Evolutionary conservation across 2,888 invertebrate species (phyloP), one percentile per base, ranked within the genome.

Genomic region (Orgyia antiqua): DNA sequence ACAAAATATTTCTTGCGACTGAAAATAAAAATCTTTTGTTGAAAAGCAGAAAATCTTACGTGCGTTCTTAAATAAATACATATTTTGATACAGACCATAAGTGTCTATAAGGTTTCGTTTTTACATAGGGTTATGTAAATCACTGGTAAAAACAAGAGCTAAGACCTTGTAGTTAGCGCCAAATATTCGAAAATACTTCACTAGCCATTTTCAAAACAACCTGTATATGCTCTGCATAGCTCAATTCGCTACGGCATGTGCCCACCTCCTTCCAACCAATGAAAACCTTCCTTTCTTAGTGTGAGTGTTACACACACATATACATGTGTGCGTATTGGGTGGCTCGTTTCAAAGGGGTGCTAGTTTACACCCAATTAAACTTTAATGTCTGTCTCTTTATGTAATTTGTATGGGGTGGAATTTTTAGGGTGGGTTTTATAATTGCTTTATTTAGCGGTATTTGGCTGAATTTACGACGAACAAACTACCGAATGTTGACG

Each of bases 171-270:
- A n/a, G n/a, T n/a, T n/a, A n/a, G n/a, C n/a, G n/a, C n/a, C n/a
- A n/a, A n/a, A n/a, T n/a, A n/a, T n/a, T n/a, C n/a, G n/a, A n/a
- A n/a, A n/a, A n/a, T n/a, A n/a, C n/a, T n/a, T n/a, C n/a, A n/a
- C n/a, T n/a, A n/a, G n/a, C n/a, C 8, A 23, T 23, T 20, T n/a
- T 35, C 9, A 8, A 18, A 44, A 42, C 68, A 65, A 0, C 56
- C 73, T 70, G 61, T 75, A 67, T 7, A 23, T 31, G 49, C 68
- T 68, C 66, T 63, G 66, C 68, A 69, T 70, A 68, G 68, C 54
- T 61, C 58, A 65, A 67, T 65, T 62, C 47, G 56, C 57, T 50
- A 37, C 33, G 51, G 56, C 59, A 58, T 59, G 56, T 60, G 52
- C 61, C 52, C 56, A 11, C 12, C 25, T 32, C 23, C 35, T n/a